Evolutionary conservation across 2,888 invertebrate species (phyloP).

Genomic region (Sclerodermus sp.): DNA sequence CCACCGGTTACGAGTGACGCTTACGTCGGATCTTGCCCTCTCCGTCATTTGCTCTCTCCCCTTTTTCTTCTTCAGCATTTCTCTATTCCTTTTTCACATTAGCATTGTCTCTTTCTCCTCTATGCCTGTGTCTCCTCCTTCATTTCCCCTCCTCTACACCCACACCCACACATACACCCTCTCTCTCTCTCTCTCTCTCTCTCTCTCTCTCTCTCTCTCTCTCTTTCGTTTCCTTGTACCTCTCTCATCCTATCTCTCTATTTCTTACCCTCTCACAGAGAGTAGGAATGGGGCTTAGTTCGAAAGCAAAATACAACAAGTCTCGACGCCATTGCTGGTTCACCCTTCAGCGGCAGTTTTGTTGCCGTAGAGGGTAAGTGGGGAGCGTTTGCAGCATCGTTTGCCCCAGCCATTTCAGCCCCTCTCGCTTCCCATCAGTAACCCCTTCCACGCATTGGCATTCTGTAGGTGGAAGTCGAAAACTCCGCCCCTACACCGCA

Average conservation of each 20-base stretch:
- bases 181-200: slow-evolving; percentile 6
- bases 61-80: slow-evolving; percentile 4
- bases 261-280: slow-evolving; percentile 20
- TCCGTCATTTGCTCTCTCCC: background rate
- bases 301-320: slow-evolving; percentile 57
- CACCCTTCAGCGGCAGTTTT: slow-evolving; percentile 50
- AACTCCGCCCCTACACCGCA: slow-evolving; percentile 54
- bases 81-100: too few species aligned
- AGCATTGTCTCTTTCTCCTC: slow-evolving; percentile 6
- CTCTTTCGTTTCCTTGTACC: slow-evolving; percentile 6
- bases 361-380: background rate
- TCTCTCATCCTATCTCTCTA: slow-evolving; percentile 8
- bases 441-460: background rate
- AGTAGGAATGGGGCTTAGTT: slow-evolving; percentile 41
- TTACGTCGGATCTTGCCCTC: slow-evolving; percentile 4
- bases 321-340: slow-evolving; percentile 57
- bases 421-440: background rate
- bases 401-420: slow-evolving; percentile 1
- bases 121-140: background rate
- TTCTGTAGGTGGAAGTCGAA: slow-evolving; percentile 36
- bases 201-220: slow-evolving; percentile 7
- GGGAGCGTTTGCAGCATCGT: slow-evolving; percentile 9
- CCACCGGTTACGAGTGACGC: too few species aligned
- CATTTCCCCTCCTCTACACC: slow-evolving; percentile 6
- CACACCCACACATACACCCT: too few species aligned